Evolutionary conservation across 1,140 invertebrate genomes (phyloP).

Genomic region (Drosophila nigrodunni): DNA sequence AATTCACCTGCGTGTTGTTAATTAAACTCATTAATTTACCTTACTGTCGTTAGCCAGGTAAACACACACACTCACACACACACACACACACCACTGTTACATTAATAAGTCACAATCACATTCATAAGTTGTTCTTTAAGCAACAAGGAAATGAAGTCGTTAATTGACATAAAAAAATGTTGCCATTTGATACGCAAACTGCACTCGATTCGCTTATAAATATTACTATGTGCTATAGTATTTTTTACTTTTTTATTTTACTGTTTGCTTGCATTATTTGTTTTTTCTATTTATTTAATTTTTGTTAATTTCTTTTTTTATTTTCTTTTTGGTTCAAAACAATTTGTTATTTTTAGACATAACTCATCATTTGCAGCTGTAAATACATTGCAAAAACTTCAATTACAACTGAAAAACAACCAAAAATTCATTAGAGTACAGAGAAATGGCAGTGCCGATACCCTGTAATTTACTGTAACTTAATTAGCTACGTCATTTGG

Average conservation of each 20-base stretch:
- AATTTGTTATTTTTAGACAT: slow-evolving; percentile 64
- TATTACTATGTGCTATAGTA: not conserved
- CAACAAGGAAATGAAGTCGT: slow-evolving; percentile 69
- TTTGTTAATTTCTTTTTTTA: slow-evolving; percentile 32
- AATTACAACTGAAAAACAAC: slow-evolving; percentile 38
- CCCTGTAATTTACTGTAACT: not conserved
- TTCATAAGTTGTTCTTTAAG: slow-evolving; percentile 39
- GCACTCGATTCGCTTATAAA: slow-evolving; percentile 42
- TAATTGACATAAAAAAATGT: slow-evolving; percentile 24
- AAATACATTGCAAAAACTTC: slow-evolving; percentile 23
- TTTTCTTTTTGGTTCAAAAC: slow-evolving; percentile 40
- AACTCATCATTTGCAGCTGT: slow-evolving; percentile 40
- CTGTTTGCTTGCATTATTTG: slow-evolving; percentile 15
- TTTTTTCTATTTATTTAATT: slow-evolving; percentile 16
- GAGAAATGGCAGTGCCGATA: not conserved
- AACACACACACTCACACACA: slow-evolving; percentile 1
- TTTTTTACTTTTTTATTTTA: slow-evolving; percentile 40
- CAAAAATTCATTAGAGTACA: not conserved
- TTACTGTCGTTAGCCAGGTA: slow-evolving; percentile 60
- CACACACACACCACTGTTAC: not conserved
- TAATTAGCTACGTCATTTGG: too few relatives aligned
- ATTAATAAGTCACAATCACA: slow-evolving; percentile 22
- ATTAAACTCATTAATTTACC: slow-evolving; percentile 78
- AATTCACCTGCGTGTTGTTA: slow-evolving; percentile 68
- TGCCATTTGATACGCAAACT: slow-evolving; percentile 64